Conservation (phyloP, 2,113 vertebrate species). For the Chaetodon trifascialis region DNA sequence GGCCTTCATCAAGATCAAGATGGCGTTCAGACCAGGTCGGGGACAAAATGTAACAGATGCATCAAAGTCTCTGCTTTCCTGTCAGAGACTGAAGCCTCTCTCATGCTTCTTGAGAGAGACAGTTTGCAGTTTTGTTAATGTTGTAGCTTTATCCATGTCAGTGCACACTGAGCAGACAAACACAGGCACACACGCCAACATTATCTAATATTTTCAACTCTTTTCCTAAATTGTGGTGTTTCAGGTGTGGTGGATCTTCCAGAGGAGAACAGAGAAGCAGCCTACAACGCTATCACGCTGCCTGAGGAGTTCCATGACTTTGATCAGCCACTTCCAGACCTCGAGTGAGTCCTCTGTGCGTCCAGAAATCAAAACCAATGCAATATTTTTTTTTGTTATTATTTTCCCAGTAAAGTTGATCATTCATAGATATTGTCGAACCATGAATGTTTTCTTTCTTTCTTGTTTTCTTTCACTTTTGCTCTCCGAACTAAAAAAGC, state of each 20-base stretch:
- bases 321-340: conserved; percentile 95
- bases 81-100: neutral
- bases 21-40: conserved; percentile 97
- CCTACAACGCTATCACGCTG: conserved; percentile 98
- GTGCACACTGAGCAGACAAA: neutral
- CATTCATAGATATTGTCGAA: too few species aligned
- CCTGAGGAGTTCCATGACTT: conserved; percentile 99
- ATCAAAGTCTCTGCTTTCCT: neutral
- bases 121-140: neutral
- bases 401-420: neutral
- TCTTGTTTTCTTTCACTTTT: too few species aligned
- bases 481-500: too few species aligned
- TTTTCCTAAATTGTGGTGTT: neutral
- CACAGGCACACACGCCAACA: neutral
- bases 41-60: neutral
- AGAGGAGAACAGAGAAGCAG: conserved; percentile 97
- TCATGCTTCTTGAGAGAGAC: neutral
- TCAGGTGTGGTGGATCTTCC: conserved; percentile 97
- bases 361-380: too few species aligned
- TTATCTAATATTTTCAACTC: neutral
- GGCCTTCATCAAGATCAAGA: conserved; percentile 99
- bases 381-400: neutral
- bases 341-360: conserved; percentile 88
- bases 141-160: neutral
- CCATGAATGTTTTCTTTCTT: too few species aligned